These are phyloP conservation scores for Autographa pulchrina DNA, from an alignment of 2,888 invertebrate species.

Conservation along the genomic window DNA sequence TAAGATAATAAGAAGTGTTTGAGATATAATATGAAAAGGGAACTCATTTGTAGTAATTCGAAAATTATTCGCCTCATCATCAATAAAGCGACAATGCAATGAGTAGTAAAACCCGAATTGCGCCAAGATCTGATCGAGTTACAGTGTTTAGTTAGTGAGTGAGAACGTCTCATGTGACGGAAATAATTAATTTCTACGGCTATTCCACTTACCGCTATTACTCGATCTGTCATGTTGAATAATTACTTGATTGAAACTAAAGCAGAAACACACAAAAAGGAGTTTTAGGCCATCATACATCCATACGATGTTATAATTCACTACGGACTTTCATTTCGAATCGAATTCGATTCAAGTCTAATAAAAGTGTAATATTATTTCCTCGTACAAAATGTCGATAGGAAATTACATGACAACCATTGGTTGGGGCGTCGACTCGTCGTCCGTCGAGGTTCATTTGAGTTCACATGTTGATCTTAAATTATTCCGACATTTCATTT, in stretches of 20 bases:
- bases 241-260: constrained; percentile 10
- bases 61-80: constrained; percentile 55
- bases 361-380: constrained; percentile 27
- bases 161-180: constrained; percentile 45
- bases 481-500: neutral
- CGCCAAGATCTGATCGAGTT: constrained; percentile 59
- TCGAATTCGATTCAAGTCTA: constrained; percentile 63
- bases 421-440: constrained; percentile 73
- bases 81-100: constrained; percentile 51
- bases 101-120: constrained; percentile 54
- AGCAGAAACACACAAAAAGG: neutral
- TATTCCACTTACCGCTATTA: constrained; percentile 78
- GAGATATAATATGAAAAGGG: neutral
- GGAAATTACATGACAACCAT: constrained; percentile 74
- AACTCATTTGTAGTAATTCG: constrained; percentile 53
- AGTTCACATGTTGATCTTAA: neutral
- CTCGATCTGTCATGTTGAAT: constrained; percentile 76
- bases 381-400: constrained; percentile 68
- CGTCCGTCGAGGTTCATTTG: neutral
- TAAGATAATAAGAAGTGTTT: neutral
- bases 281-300: neutral
- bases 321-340: constrained; percentile 56
- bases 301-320: constrained; percentile 26
- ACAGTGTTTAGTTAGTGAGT: constrained; percentile 53
- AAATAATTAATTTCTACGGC: constrained; percentile 37